Conservation (phyloP, 2,888 invertebrate species). For the Eupithecia exiguata region DNA sequence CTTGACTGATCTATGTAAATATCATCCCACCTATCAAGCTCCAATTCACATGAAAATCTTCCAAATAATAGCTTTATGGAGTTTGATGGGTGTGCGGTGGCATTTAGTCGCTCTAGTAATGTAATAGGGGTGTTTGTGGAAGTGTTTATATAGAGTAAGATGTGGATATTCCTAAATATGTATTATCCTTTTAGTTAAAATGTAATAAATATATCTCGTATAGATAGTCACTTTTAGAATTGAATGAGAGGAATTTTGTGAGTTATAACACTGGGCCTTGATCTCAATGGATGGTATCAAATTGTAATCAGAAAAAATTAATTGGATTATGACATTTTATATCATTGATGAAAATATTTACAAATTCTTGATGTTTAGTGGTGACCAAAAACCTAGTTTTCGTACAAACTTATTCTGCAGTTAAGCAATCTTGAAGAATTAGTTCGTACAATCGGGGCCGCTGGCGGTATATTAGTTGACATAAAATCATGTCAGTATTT, state of each 20-base stretch:
- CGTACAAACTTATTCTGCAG: constrained; percentile 41
- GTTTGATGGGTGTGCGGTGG: constrained; percentile 72
- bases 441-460: constrained; percentile 52
- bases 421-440: constrained; percentile 17
- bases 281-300: constrained; percentile 74
- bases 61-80: constrained; percentile 76
- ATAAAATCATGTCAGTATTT: constrained; percentile 54
- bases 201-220: constrained; percentile 68
- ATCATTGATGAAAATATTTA: constrained; percentile 59
- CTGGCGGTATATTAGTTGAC: constrained; percentile 67
- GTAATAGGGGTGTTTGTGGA: constrained; percentile 75
- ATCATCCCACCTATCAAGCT: constrained; percentile 70
- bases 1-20: constrained; percentile 78
- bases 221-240: constrained; percentile 73
- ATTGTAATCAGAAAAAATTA: constrained; percentile 52
- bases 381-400: constrained; percentile 39
- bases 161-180: constrained; percentile 77
- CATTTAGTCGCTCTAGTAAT: constrained; percentile 76
- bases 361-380: constrained; percentile 49
- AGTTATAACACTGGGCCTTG: constrained; percentile 69
- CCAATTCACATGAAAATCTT: constrained; percentile 78
- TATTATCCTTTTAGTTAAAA: constrained; percentile 70
- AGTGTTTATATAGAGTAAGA: constrained; percentile 82
- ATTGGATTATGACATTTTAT: constrained; percentile 58
- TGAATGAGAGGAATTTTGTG: constrained; percentile 64